Evolutionary conservation across 2,797 vertebrate species (phyloP).

Genomic region (Phalanger gymnotis): DNA sequence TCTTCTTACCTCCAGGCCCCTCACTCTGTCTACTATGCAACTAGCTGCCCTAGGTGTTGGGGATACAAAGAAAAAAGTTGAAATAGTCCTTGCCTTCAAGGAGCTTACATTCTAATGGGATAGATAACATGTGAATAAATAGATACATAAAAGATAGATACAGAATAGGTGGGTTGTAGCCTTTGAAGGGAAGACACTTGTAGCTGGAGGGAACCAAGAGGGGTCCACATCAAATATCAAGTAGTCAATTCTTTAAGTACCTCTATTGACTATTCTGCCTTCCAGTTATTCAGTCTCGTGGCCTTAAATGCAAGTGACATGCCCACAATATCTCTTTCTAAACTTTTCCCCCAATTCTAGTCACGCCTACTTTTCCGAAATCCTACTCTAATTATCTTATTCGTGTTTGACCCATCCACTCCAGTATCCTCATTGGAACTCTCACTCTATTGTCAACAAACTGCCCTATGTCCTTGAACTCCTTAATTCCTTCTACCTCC

Average conservation of each 20-base stretch:
- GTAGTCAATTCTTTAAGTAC: not conserved
- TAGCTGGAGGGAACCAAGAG: not conserved
- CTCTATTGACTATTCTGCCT: not conserved
- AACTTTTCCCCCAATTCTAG: not conserved
- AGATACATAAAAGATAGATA: not conserved
- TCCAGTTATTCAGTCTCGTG: not conserved
- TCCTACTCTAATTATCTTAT: not conserved
- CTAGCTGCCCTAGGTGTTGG: not conserved
- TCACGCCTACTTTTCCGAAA: not conserved
- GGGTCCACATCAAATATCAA: not conserved
- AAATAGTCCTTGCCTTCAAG: not conserved
- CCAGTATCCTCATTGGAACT: not conserved
- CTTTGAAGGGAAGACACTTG: not conserved
- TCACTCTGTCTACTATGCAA: not conserved
- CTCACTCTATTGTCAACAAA: not conserved
- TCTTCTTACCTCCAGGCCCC: not conserved
- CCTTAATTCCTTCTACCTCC: not conserved
- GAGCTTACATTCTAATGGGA: not conserved
- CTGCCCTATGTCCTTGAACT: not conserved
- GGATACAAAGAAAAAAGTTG: not conserved
- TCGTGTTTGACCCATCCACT: not conserved
- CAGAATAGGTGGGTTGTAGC: not conserved
- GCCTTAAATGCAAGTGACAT: not conserved
- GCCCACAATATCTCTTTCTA: not conserved
- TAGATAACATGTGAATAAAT: not conserved